phyloP scores from a whole-genome alignment of 2,888 invertebrate genomes.

The Escarpia spicata region DNA sequence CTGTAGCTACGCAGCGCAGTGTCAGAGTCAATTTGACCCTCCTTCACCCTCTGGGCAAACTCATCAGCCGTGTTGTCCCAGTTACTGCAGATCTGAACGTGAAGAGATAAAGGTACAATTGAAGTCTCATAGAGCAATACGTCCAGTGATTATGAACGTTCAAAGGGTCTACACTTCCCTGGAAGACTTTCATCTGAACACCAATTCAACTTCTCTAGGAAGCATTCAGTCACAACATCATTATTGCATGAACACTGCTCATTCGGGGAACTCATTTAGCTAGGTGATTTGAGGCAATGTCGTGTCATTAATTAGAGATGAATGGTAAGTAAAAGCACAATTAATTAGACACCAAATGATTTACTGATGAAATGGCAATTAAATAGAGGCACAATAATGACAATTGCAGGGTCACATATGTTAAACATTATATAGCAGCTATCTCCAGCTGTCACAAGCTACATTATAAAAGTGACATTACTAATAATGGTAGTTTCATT shows the following conservation, averaged over 20 bases:
- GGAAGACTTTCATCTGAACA: too few species aligned
- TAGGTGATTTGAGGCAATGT: too few species aligned
- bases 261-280: too few species aligned
- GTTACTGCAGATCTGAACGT: slow-evolving; percentile 72
- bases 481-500: not conserved
- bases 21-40: slow-evolving; percentile 38
- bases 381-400: not conserved
- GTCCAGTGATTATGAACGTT: too few species aligned
- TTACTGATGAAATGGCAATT: not conserved
- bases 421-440: not conserved
- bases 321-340: not conserved
- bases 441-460: not conserved
- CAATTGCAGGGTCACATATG: not conserved
- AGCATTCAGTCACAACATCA: too few species aligned
- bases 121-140: not conserved
- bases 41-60: slow-evolving; percentile 38
- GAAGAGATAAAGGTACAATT: slow-evolving; percentile 6
- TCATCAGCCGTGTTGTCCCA: slow-evolving; percentile 75
- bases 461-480: not conserved
- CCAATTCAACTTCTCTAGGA: too few species aligned
- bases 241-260: too few species aligned
- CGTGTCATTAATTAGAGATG: too few species aligned
- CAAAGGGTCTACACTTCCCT: too few species aligned
- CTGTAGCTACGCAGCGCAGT: slow-evolving; percentile 66
- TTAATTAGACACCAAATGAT: not conserved